phyloP scores from a whole-genome alignment of 2,888 invertebrate genomes.

The Zygothrica quintamaculata region DNA sequence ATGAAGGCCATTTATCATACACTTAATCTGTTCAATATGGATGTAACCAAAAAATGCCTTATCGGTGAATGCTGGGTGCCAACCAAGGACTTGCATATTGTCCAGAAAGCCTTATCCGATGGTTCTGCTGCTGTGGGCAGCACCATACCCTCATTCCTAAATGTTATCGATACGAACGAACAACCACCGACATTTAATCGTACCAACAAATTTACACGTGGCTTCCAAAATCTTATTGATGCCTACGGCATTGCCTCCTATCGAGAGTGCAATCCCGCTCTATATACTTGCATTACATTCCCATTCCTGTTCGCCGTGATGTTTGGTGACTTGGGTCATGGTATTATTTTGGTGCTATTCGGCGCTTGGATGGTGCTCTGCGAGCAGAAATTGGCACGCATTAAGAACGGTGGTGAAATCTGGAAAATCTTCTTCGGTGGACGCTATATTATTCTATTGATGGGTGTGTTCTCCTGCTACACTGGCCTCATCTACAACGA shows the following conservation, averaged over 20 bases:
- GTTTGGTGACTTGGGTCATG: conserved; percentile 98
- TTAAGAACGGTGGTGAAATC: conserved; percentile 92
- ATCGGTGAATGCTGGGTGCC: conserved; percentile 97
- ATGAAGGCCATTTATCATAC: conserved; percentile 98
- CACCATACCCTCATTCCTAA: conserved; percentile 96
- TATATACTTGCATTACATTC: conserved; percentile 95
- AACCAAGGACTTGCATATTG: conserved; percentile 88
- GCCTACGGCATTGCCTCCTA: conserved; percentile 97
- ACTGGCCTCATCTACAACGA: conserved; percentile 99
- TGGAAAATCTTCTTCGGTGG: conserved; percentile 99
- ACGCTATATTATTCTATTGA: conserved; percentile 97
- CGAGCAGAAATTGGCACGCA: conserved; percentile 91
- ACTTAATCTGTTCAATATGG: conserved; percentile 96
- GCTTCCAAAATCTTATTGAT: conserved; percentile 97
- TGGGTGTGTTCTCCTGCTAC: conserved; percentile 99
- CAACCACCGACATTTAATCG: conserved; percentile 96
- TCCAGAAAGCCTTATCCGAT: conserved; percentile 92
- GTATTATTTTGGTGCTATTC: conserved; percentile 92
- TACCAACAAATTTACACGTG: conserved; percentile 95
- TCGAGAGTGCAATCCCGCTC: conserved; percentile 95
- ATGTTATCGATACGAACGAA: conserved; percentile 93
- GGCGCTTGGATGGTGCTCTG: conserved; percentile 92
- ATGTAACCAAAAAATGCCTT: conserved; percentile 95
- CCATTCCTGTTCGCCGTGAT: conserved; percentile 98
- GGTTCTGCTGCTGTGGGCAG: conserved; percentile 95